Evolutionary conservation across 2,888 invertebrate genomes (phyloP), one percentile per base, ranked within the genome.

Genomic region (Sarcophaga rosellei): DNA sequence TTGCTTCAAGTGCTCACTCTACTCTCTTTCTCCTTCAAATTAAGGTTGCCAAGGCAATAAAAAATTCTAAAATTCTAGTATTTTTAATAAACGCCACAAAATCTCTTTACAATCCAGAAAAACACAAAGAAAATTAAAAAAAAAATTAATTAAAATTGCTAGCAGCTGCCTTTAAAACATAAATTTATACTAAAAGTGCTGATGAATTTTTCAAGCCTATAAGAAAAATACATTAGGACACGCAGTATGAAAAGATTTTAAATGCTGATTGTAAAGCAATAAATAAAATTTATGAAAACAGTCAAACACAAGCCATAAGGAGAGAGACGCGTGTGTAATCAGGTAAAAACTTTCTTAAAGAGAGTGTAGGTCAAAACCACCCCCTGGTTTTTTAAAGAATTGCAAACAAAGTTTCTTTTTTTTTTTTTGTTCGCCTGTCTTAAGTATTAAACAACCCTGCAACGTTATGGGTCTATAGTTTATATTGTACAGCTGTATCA

Each of bases 311-410:
- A 68, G 75, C 63, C 74, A 76, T 72, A 68, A 79, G n/a, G n/a
- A 82, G 23, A 62, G 2, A 45, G 86, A 86, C 72, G 83, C 86
- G 86, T 86, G 86, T 17, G 68, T 73, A 68, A 20, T 11, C 77
- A 86, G 84, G 86, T 86, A 86, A 61, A 79, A 70, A 21, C 12
- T 65, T 72, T 72, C 68, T 66, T 47, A 25, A 15, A 23, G 35
- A 8, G 1, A 35, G 15, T 47, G 12, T 3, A 77, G 63, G 45
- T 44, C 73, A 78, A 81, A 81, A 74, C 80, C 86, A 83, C 83
- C 86, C 83, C 77, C 86, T 76, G 1, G 35, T 44, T 17, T 3
- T 53, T 53, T 53, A 17, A 53, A 1, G 15, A 17, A 12, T 53
- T 53, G 17, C 53, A 53, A 17, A 53, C 35, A 53, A 53, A 53